Base-by-base conservation (phyloP, 2,888 invertebrate species). In the Diarsia brunnea region DNA sequence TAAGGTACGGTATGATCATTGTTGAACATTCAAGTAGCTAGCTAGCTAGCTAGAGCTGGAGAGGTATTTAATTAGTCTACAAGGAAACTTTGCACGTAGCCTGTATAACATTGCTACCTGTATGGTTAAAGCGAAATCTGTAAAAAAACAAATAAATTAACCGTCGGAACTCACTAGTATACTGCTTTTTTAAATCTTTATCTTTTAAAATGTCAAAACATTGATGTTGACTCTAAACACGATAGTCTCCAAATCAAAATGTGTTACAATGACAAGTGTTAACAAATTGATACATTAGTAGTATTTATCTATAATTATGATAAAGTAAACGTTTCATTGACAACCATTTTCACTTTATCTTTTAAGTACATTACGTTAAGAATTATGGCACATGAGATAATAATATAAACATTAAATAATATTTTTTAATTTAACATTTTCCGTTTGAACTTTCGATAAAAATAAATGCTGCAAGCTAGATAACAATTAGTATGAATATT, bases 271-370 rank as follows among this genome's bases (percentile, higher is more conserved):
- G 21, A 75, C 75, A 75, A 55, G 82, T 58, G 68, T 67, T 68
- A 47, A 69, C 83, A 77, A 82, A 82, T 69, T 69, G 38, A 21
- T 58, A 51, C 75, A 60, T 14, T 45, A 31, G 60, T 72, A 47
- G 73, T 67, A 71, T 51, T 4, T 76, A 64, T 75, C 55, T 31
- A 0, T 19, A 38, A 38, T 38, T 38, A 19, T n/a, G 79, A 79
- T 82, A 69, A 8, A 64, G 4, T 60, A 82, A 24, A 49, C 27
- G 64, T 43, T 61, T 38, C 55, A 82, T 82, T 79, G 82, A 82
- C 78, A 58, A 82, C 45, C 51, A 77, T 79, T 82, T 64, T 47
- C 77, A 68, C 78, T 51, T 82, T 79, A 79, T 79, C 82, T 82
- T 49, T 68, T 47, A 76, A 53, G 77, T 65, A 76, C 31, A 38